Base-by-base conservation (phyloP, 2,113 vertebrate species). In the Aramus guarauna region DNA sequence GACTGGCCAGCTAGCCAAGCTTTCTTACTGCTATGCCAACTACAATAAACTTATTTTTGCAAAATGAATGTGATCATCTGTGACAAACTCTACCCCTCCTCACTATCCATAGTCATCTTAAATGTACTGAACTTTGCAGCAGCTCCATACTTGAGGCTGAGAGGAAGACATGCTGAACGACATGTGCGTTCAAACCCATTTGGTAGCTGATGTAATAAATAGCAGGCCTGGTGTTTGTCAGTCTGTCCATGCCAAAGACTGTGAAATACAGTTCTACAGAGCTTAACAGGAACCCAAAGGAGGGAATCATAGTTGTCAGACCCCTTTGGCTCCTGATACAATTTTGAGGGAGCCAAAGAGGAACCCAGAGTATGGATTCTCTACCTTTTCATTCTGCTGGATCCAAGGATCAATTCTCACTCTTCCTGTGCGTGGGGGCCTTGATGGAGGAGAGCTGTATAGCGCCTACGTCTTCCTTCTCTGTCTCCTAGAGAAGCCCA, bases 51-150 rank as follows among this genome's bases (percentile, higher is more conserved):
- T 90, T 90, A 77, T 62, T 95, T 97, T 91, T 52, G 43, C 80
- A 96, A 97, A 97, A 96, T 18, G 12, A 81, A 94, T 96, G 39
- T 79, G 88, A 76, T 92, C 29, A 50, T 66, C 66, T 94, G 50
- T 73, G 77, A 94, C 30, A 94, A 94, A 87, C 90, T 72, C 45
- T 76, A 79, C 58, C 43, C 21, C 87, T 94, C 39, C 58, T 69
- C 47, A 41, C 78, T 88, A 52, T 47, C 52, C 76, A 1, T 30
- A 85, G 78, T 69, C 52, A 69, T 83, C 72, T 88, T n/a, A 74
- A 84, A 83, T 67, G 19, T 43, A 82, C 45, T 88, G 41, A 94
- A 85, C 66, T 95, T 96, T 83, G 32, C 50, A 86, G 63, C 67
- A 85, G 24, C 72, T 85, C 62, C 43, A 27, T 50, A 36, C 56